phyloP scores from a whole-genome alignment of 2,113 vertebrate species.

The Eubucco bourcierii region DNA sequence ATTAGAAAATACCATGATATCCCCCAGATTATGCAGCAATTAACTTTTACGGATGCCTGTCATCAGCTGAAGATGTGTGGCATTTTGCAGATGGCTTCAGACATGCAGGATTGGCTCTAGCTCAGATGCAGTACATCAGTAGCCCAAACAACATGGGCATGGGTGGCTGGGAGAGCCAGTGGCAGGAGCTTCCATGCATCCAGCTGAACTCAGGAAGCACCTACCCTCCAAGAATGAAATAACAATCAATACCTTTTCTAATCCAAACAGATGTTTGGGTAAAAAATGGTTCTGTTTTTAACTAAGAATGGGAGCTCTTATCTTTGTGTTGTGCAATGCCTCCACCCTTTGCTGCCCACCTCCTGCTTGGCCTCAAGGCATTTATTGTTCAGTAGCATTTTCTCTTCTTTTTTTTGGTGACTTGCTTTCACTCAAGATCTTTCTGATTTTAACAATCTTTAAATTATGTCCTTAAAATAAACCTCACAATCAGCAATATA shows the following conservation, averaged over 20 bases:
- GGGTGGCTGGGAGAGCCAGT: neutral
- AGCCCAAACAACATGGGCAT: neutral
- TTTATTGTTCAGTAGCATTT: neutral
- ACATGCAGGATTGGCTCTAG: neutral
- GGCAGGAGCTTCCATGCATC: neutral
- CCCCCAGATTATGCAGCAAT: neutral
- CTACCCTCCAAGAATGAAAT: neutral
- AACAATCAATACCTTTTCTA: neutral
- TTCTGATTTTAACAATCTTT: conserved; percentile 46
- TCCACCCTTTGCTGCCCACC: neutral
- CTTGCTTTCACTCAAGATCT: neutral
- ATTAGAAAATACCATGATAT: accelerated
- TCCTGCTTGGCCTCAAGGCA: neutral
- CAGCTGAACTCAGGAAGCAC: neutral
- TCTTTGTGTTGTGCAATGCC: neutral
- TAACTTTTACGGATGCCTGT: neutral
- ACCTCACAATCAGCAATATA: conserved; percentile 67
- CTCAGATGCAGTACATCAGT: accelerated
- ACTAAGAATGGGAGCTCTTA: neutral
- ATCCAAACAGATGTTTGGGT: neutral
- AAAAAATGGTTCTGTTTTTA: neutral
- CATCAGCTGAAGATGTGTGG: neutral
- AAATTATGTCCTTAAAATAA: conserved; percentile 68
- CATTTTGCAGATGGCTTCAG: neutral
- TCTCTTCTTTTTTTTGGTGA: neutral